Evolutionary conservation across 2,797 vertebrate genomes (phyloP).

Genomic region (Clarias pachynema): DNA sequence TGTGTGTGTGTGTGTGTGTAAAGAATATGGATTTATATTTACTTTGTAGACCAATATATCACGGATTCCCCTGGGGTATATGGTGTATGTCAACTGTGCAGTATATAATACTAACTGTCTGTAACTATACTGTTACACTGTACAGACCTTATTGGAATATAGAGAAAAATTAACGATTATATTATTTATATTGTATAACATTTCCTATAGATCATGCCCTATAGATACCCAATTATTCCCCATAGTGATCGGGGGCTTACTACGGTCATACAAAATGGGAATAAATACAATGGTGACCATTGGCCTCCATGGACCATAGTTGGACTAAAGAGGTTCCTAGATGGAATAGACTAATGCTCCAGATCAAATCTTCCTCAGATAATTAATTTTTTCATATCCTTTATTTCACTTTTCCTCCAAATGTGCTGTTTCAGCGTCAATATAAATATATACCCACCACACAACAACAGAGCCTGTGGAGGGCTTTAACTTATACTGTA

Average conservation of each 20-base stretch:
- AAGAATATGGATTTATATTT: background rate
- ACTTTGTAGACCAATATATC: background rate
- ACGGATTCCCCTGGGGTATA: background rate
- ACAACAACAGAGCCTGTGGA: too few relatives aligned
- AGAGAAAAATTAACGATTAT: background rate
- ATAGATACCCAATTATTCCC: background rate
- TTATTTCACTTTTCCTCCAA: too few relatives aligned
- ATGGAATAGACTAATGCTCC: too few relatives aligned
- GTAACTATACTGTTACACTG: background rate
- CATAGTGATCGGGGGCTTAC: background rate
- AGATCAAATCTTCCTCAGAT: too few relatives aligned
- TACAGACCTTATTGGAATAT: background rate
- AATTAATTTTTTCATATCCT: too few relatives aligned
- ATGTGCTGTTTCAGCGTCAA: too few relatives aligned
- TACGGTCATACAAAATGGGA: too few relatives aligned
- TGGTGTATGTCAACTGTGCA: background rate
- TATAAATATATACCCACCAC: too few relatives aligned
- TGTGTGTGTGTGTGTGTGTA: conserved; percentile 9
- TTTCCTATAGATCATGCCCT: background rate
- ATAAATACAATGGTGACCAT: too few relatives aligned
- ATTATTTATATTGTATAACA: background rate
- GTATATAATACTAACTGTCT: background rate
- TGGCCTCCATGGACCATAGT: too few relatives aligned
- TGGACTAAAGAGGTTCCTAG: too few relatives aligned
- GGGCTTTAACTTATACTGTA: too few relatives aligned